These are phyloP conservation scores for Panagrolaimus sp. DNA, from an alignment of 1,140 invertebrate species.

Conservation along the genomic window DNA sequence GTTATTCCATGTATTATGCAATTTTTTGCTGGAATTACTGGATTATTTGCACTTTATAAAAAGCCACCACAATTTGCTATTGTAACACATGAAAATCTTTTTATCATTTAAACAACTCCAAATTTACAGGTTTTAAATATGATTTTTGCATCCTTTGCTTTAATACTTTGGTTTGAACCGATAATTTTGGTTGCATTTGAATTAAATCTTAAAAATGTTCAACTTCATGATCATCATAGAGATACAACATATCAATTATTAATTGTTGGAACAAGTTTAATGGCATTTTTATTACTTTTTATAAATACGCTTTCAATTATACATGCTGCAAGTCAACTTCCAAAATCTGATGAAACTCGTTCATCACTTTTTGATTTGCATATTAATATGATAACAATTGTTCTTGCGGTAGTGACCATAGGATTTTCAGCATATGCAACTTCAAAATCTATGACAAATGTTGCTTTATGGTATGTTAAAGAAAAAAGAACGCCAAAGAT, in stretches of 20 bases:
- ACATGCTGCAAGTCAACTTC: slow-evolving; percentile 2
- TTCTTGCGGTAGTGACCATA: slow-evolving; percentile 8
- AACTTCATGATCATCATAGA: slow-evolving; percentile 13
- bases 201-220: slow-evolving; percentile 23
- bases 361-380: slow-evolving; percentile 14
- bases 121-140: slow-evolving; percentile 15
- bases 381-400: slow-evolving; percentile 10
- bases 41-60: slow-evolving; percentile 13
- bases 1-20: slow-evolving; percentile 21
- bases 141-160: slow-evolving; percentile 7
- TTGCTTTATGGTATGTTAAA: slow-evolving; percentile 8
- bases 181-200: slow-evolving; percentile 21
- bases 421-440: slow-evolving; percentile 11
- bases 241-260: slow-evolving; percentile 12
- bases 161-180: slow-evolving; percentile 18
- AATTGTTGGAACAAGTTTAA: slow-evolving; percentile 6
- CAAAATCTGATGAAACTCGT: slow-evolving; percentile 4
- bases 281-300: slow-evolving; percentile 9
- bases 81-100: background rate
- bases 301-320: slow-evolving; percentile 16
- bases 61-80: slow-evolving; percentile 12
- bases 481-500: no score
- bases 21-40: slow-evolving; percentile 19
- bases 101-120: background rate
- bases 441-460: slow-evolving; percentile 12